These are phyloP conservation scores for Artibeus lituratus DNA, from an alignment of 2,797 vertebrate genomes.

Conservation along the genomic window DNA sequence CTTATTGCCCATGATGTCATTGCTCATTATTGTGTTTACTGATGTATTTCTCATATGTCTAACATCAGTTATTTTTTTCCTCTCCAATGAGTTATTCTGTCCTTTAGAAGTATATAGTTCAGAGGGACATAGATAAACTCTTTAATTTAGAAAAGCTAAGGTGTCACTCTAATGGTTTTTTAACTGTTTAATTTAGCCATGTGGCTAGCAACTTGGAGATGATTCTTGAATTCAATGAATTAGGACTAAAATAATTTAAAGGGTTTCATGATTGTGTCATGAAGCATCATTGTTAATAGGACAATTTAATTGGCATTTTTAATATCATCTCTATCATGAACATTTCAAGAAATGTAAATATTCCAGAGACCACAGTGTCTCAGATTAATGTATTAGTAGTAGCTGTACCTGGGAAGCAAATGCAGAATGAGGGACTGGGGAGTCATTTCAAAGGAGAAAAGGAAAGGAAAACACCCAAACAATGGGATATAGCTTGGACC, in stretches of 20 bases:
- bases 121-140: background rate
- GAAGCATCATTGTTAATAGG: background rate
- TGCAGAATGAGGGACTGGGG: background rate
- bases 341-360: background rate
- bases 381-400: background rate
- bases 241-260: background rate
- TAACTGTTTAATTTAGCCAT: background rate
- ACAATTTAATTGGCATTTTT: background rate
- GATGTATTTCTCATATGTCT: slow-evolving; percentile 59
- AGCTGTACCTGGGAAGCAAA: background rate
- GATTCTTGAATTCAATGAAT: background rate
- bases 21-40: slow-evolving; percentile 55
- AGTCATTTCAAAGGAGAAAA: background rate
- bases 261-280: background rate
- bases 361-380: background rate
- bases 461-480: background rate
- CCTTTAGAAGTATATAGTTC: slow-evolving; percentile 6
- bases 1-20: slow-evolving; percentile 64
- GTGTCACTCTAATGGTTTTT: background rate
- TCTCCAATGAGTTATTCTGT: slow-evolving; percentile 7
- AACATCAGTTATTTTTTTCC: background rate
- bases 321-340: background rate
- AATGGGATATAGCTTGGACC: background rate
- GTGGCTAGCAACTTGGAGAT: background rate
- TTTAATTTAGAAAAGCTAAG: background rate